These are phyloP conservation scores for Acronicta psi DNA, from an alignment of 2,888 invertebrate species.

Conservation along the genomic window DNA sequence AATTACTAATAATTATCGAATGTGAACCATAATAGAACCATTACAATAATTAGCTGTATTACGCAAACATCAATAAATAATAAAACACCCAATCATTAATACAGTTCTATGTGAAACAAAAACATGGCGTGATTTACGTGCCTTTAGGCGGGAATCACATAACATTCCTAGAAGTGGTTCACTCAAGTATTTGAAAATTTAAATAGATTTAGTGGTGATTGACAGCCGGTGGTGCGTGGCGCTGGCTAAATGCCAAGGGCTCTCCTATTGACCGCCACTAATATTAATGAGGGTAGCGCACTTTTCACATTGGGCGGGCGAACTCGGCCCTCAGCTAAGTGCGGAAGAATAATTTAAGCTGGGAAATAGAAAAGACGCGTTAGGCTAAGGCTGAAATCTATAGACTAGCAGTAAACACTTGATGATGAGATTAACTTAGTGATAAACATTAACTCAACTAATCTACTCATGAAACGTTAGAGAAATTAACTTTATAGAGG, in stretches of 20 bases:
- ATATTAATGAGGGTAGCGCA: slow-evolving; percentile 50
- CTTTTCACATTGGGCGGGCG: slow-evolving; percentile 27
- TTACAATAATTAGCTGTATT: slow-evolving; percentile 1
- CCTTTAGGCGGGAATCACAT: slow-evolving; percentile 9
- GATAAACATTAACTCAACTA: too few species aligned
- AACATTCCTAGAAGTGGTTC: slow-evolving; percentile 38
- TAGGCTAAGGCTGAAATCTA: too few species aligned
- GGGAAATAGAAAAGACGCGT: not conserved
- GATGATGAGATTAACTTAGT: too few species aligned
- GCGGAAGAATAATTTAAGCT: not conserved
- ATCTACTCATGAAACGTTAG: too few species aligned
- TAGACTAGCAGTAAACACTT: too few species aligned
- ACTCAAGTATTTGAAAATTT: slow-evolving; percentile 52
- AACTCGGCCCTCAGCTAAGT: not conserved
- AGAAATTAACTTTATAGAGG: too few species aligned
- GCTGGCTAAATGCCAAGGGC: slow-evolving; percentile 59
- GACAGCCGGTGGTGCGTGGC: slow-evolving; percentile 35
- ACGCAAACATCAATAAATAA: slow-evolving; percentile 21
- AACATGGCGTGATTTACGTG: slow-evolving; percentile 38
- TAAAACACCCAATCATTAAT: slow-evolving; percentile 24
- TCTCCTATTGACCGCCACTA: slow-evolving; percentile 45
- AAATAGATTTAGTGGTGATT: slow-evolving; percentile 43
- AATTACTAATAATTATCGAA: not conserved
- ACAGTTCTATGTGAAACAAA: slow-evolving; percentile 28
- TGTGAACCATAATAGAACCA: not conserved